These are phyloP conservation scores for Hemicrepidius hirtus DNA, from an alignment of 2,888 invertebrate genomes.

Conservation along the genomic window DNA sequence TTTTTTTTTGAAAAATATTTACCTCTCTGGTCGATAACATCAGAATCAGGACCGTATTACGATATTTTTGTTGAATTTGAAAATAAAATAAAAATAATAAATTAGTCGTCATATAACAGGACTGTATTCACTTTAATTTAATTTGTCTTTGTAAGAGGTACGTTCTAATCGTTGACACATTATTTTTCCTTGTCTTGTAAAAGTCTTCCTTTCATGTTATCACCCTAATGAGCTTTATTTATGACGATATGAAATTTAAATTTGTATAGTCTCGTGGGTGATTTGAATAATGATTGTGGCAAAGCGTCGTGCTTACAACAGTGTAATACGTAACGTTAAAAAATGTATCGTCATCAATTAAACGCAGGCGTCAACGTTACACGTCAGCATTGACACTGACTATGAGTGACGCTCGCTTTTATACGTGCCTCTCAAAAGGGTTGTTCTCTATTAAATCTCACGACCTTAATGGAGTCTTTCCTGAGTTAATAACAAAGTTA, in stretches of 20 bases:
- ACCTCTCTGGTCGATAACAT: too few species aligned
- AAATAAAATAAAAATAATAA: too few species aligned
- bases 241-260: neutral
- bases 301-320: neutral
- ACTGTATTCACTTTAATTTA: too few species aligned
- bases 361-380: conserved; percentile 10
- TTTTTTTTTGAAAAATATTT: too few species aligned
- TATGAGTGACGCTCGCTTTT: conserved; percentile 19
- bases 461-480: conserved; percentile 7
- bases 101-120: too few species aligned
- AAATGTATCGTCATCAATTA: conserved; percentile 25
- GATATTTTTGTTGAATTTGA: too few species aligned
- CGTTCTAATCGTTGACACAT: too few species aligned
- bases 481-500: conserved; percentile 15
- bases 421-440: conserved; percentile 5
- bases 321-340: conserved; percentile 5
- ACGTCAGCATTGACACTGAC: conserved; percentile 18
- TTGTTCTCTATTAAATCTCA: conserved; percentile 15
- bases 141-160: too few species aligned
- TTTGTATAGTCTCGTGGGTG: conserved; percentile 5
- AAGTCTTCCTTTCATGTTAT: conserved; percentile 4
- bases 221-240: conserved; percentile 11
- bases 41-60: too few species aligned
- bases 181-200: neutral
- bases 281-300: conserved; percentile 21